These are phyloP conservation scores for Conistra vaccinii DNA, from an alignment of 2,888 invertebrate species.

Conservation along the genomic window DNA sequence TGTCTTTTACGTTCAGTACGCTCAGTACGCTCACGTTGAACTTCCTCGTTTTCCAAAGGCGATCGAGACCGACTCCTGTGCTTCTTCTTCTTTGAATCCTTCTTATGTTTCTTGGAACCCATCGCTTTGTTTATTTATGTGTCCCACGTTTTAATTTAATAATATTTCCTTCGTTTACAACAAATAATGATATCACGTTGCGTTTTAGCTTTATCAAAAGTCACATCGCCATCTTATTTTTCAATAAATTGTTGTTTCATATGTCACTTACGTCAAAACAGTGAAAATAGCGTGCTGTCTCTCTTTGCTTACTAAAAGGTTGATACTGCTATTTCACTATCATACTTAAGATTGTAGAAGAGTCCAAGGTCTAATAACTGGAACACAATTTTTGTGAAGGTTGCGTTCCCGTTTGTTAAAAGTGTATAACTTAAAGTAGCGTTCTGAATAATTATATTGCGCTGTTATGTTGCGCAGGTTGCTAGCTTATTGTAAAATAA, in stretches of 20 bases:
- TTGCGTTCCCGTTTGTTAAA: conserved; percentile 3
- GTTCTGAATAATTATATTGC: no score
- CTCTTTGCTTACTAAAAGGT: background rate
- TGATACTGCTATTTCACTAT: background rate
- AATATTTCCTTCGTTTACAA: conserved; percentile 43
- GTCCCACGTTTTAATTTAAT: background rate
- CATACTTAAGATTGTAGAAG: background rate
- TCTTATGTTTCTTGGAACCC: conserved; percentile 94
- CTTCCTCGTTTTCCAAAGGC: conserved; percentile 89
- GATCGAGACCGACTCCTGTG: conserved; percentile 91
- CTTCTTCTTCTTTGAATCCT: conserved; percentile 93
- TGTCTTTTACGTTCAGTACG: conserved; percentile 80
- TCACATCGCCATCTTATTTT: conserved; percentile 15
- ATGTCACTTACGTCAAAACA: no score
- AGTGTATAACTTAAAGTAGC: background rate
- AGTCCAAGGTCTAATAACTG: background rate
- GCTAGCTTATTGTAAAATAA: no score
- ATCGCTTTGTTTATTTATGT: conserved; percentile 76
- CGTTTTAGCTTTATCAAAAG: background rate
- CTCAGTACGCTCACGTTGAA: conserved; percentile 82
- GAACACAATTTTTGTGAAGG: background rate
- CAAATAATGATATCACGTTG: conserved; percentile 44
- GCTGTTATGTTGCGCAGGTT: background rate
- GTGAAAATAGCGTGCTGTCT: background rate
- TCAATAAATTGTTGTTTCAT: background rate